These are phyloP conservation scores for Tautogolabrus adspersus DNA, from an alignment of 2,113 vertebrate species.

Conservation along the genomic window DNA sequence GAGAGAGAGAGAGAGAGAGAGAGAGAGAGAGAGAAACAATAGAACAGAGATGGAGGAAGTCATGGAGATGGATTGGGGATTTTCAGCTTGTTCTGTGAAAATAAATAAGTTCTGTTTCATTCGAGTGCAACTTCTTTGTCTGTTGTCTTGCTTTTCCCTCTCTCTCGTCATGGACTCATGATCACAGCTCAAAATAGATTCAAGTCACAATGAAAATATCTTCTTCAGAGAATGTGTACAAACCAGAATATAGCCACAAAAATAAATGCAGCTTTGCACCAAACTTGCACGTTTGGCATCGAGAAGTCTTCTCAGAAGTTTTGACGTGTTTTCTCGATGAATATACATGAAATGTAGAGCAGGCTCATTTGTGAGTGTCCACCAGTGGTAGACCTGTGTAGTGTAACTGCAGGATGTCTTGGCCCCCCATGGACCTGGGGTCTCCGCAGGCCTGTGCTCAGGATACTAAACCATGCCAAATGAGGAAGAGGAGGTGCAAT, in stretches of 20 bases:
- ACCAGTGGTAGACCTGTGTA: slow-evolving; percentile 41
- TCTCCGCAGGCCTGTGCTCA: slow-evolving; percentile 68
- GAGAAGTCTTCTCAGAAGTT: slow-evolving; percentile 36
- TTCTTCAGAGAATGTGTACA: not conserved
- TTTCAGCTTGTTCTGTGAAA: slow-evolving; percentile 59
- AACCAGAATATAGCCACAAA: not conserved
- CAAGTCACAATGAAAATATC: not conserved
- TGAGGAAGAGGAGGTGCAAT: slow-evolving; percentile 75
- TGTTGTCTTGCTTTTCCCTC: slow-evolving; percentile 1
- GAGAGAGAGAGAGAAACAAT: slow-evolving; percentile 50
- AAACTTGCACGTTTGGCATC: not conserved
- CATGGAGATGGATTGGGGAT: slow-evolving; percentile 70
- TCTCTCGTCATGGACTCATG: slow-evolving; percentile 26
- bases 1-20: slow-evolving; percentile 51
- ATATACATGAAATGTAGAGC: slow-evolving; percentile 69
- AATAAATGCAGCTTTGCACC: not conserved
- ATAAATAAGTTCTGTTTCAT: slow-evolving; percentile 70
- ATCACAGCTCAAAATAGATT: slow-evolving; percentile 17
- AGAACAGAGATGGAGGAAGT: slow-evolving; percentile 70
- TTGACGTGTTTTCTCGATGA: slow-evolving; percentile 43
- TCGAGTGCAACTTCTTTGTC: slow-evolving; percentile 43
- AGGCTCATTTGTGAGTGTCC: slow-evolving; percentile 62
- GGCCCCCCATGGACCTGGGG: slow-evolving; percentile 51
- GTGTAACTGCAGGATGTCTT: slow-evolving; percentile 65
- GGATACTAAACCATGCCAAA: slow-evolving; percentile 74